phyloP scores from a whole-genome alignment of 37 sponge, comb jelly and placozoan species.

The Crambe crambe region DNA sequence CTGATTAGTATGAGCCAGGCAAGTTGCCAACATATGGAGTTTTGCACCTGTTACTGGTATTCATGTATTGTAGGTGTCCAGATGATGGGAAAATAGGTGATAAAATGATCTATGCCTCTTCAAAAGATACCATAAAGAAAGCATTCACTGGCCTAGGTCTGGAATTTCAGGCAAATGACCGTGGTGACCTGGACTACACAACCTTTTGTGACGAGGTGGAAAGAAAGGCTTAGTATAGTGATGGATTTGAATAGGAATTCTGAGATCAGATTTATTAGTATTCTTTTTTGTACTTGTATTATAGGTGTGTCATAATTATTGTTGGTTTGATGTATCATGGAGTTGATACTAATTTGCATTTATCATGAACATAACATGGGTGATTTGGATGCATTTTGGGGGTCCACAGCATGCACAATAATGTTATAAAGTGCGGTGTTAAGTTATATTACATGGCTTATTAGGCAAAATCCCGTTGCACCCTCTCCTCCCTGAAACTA shows the following conservation, averaged over 20 bases:
- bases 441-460: no score
- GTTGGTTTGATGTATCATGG: no score
- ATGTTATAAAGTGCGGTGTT: no score
- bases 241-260: background rate
- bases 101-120: constrained; percentile 77
- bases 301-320: background rate
- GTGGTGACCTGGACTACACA: constrained; percentile 49
- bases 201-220: constrained; percentile 47
- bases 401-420: no score
- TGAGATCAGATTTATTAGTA: background rate
- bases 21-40: no score
- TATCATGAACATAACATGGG: no score
- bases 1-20: no score
- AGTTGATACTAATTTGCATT: no score
- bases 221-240: constrained; percentile 42
- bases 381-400: no score
- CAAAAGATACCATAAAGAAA: constrained; percentile 74
- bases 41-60: background rate
- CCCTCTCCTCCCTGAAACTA: no score
- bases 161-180: constrained; percentile 74
- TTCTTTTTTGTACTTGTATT: background rate
- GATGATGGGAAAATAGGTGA: constrained; percentile 51
- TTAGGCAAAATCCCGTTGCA: no score
- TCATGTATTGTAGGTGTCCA: constrained; percentile 38
- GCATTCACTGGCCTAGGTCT: constrained; percentile 43